Evolutionary conservation across 2,888 invertebrate species (phyloP).

Genomic region (Sinotaia quadrata): DNA sequence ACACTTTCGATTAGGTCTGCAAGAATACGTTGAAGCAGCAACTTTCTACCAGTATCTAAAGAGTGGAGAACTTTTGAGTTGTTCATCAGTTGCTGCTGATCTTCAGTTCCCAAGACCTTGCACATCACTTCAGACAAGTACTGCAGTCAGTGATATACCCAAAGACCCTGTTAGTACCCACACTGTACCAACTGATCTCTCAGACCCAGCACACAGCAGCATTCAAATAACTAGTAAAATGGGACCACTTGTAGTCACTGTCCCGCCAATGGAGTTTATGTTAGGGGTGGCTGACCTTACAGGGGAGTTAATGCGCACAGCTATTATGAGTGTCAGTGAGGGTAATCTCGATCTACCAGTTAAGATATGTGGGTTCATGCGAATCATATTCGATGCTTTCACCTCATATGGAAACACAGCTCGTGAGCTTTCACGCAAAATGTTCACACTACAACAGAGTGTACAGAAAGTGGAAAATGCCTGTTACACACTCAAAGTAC

Average conservation of each 20-base stretch:
- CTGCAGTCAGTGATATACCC: not conserved
- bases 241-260: slow-evolving; percentile 43
- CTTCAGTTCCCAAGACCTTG: slow-evolving; percentile 41
- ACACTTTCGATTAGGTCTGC: slow-evolving; percentile 74
- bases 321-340: slow-evolving; percentile 85
- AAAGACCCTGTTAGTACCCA: no score
- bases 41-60: slow-evolving; percentile 83
- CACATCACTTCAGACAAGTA: not conserved
- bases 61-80: slow-evolving; percentile 77
- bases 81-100: slow-evolving; percentile 74
- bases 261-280: slow-evolving; percentile 76
- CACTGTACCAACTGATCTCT: no score
- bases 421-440: slow-evolving; percentile 81
- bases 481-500: slow-evolving; percentile 84
- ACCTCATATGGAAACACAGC: slow-evolving; percentile 76
- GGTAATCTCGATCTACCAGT: slow-evolving; percentile 57
- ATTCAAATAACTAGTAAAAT: not conserved
- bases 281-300: slow-evolving; percentile 89
- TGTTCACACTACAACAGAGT: slow-evolving; percentile 82
- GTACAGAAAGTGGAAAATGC: slow-evolving; percentile 87
- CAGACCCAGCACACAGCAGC: not conserved
- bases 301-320: slow-evolving; percentile 91
- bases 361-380: slow-evolving; percentile 79
- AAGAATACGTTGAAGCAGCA: slow-evolving; percentile 90
- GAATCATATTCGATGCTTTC: slow-evolving; percentile 74